A percentile compares a stretch with the other conserved stretches of the same genome.
These are phyloP conservation scores for Xanthorhoe spadicearia DNA, from an alignment of 2,888 invertebrate genomes.

Conservation along the genomic window DNA sequence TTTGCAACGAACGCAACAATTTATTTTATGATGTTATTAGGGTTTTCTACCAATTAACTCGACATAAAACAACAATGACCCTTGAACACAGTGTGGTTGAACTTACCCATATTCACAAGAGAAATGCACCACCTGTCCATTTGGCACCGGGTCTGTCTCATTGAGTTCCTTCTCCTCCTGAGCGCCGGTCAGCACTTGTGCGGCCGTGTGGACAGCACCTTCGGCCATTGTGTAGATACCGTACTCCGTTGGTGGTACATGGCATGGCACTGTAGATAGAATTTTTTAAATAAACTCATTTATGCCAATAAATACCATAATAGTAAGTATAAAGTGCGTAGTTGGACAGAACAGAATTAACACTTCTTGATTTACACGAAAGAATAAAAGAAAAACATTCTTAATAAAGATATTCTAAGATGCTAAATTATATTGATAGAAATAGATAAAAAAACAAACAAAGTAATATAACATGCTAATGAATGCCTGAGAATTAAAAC, in stretches of 20 bases:
- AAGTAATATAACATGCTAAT: neutral
- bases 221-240: constrained; percentile 87
- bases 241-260: constrained; percentile 88
- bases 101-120: constrained; percentile 89
- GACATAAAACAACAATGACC: too few relatives aligned
- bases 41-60: too few relatives aligned
- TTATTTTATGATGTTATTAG: too few relatives aligned
- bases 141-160: constrained; percentile 85
- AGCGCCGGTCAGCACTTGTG: constrained; percentile 57
- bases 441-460: too few relatives aligned
- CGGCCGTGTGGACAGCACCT: constrained; percentile 59
- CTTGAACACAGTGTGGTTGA: neutral
- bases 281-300: neutral
- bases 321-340: too few relatives aligned
- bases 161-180: constrained; percentile 84
- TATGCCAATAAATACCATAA: too few relatives aligned
- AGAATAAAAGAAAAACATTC: too few relatives aligned
- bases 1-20: too few relatives aligned
- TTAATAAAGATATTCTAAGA: too few relatives aligned
- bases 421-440: too few relatives aligned
- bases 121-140: constrained; percentile 90
- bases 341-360: too few relatives aligned
- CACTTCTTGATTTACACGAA: too few relatives aligned
- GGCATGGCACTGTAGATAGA: constrained; percentile 86
- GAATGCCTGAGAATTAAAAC: neutral